Base-by-base conservation (phyloP, 1,140 invertebrate species). In the Drosophila gunungcola region DNA sequence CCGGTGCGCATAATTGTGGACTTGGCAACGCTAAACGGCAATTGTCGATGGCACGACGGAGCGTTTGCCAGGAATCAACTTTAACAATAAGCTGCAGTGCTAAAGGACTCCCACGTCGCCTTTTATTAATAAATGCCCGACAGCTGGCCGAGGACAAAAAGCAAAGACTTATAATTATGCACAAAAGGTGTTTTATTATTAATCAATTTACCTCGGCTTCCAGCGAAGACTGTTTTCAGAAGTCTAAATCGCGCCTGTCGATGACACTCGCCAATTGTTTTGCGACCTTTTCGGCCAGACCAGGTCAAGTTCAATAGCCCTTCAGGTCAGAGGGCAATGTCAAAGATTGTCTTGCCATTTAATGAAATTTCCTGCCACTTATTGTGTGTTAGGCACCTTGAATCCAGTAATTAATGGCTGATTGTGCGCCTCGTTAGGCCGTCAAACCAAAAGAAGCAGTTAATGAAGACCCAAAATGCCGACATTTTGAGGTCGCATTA, bases 181-280 rank as follows among this genome's bases (percentile, higher is more conserved):
- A 76, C 83, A 86, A 86, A 80, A 79, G 83, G 79, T 74, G 74
- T 27, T 86, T 82, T 82, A 88, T 86, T 82, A 88, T 82, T 88
- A 81, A 86, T 78, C 49, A 70, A 70, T 86, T 74, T 48, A 34
- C 16, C 53, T 36, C 9, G 32, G 36, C 29, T 9, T 42, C 29
- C 27, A 1, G 45, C n/a, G 13, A n/a, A n/a, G 6, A 27, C 21
- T 6, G 16, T 9, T 10, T 36, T 39, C 29, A 42, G n/a, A 52
- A 73, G 34, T 54, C 39, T 51, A 36, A 70, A 34, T 42, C 68
- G 60, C 54, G 56, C 55, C 68, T 60, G 73, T 60, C 81, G 57
- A 73, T 80, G 81, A 55, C 73, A 74, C 73, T 77, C 61, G 58
- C 39, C 45, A 51, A 74, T 62, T 74, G 75, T 41, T 68, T 32